phyloP scores from a whole-genome alignment of 2,113 vertebrate species.

The Serilophus lunatus region DNA sequence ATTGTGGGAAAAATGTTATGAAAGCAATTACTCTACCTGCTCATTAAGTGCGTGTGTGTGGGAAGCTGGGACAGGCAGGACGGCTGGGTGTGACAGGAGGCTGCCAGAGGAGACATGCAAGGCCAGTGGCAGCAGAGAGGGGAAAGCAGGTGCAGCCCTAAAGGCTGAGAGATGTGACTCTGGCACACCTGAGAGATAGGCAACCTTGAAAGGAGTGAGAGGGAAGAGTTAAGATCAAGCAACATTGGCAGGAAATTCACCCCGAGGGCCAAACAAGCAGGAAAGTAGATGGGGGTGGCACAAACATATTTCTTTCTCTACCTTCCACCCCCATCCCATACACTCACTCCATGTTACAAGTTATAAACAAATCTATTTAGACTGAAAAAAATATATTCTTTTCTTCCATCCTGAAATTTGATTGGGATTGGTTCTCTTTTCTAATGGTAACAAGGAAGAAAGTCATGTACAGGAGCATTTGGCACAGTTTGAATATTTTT shows the following conservation, averaged over 20 bases:
- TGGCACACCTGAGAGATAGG: neutral
- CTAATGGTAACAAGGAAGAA: neutral
- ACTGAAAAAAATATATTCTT: neutral
- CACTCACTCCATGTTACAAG: neutral
- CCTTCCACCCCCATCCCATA: neutral
- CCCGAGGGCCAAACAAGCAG: neutral
- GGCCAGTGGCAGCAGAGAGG: neutral
- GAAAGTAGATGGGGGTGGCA: neutral
- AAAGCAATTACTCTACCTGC: constrained; percentile 32
- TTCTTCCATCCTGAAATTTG: neutral
- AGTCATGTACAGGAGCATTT: neutral
- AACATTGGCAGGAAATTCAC: neutral
- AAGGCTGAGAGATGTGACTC: constrained; percentile 11
- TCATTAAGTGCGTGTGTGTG: neutral
- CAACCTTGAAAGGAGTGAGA: neutral
- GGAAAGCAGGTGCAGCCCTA: constrained; percentile 13
- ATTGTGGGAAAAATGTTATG: constrained; percentile 42
- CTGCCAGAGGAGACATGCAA: neutral
- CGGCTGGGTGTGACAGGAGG: neutral
- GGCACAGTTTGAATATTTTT: neutral
- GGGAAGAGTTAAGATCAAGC: constrained; percentile 5
- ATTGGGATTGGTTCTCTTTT: neutral
- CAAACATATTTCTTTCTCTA: neutral
- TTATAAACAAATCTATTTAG: neutral
- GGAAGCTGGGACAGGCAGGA: neutral